A percentile compares a stretch with the other conserved stretches of the same genome.
Conservation (phyloP, 2,113 vertebrate species). For the Pithys albifrons region DNA sequence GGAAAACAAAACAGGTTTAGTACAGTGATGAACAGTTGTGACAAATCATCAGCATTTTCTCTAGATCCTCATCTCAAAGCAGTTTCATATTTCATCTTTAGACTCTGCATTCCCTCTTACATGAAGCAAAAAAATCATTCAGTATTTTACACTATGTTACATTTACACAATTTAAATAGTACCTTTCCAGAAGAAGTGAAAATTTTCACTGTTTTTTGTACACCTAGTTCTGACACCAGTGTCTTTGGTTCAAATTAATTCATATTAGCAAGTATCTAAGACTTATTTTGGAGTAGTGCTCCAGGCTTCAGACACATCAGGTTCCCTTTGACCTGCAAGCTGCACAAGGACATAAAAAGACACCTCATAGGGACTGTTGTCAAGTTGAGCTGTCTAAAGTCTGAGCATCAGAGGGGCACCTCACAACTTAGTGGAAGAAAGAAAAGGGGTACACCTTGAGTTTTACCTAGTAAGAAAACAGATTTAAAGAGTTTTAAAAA, state of each 20-base stretch:
- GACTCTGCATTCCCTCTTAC: conserved; percentile 15
- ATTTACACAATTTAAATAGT: background rate
- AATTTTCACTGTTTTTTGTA: background rate
- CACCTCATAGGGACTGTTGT: background rate
- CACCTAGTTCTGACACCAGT: background rate
- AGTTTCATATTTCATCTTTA: conserved; percentile 63
- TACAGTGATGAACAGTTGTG: conserved; percentile 51
- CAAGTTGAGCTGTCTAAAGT: background rate
- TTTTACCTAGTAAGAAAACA: background rate
- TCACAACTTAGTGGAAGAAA: background rate
- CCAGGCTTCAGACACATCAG: background rate
- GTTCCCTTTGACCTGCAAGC: background rate
- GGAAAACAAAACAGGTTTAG: conserved; percentile 66
- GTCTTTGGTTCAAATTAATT: background rate
- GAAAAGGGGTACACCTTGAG: background rate
- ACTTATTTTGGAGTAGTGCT: background rate
- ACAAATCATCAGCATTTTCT: conserved; percentile 58
- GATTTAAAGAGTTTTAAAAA: background rate
- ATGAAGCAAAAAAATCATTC: conserved; percentile 5
- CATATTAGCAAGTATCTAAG: background rate
- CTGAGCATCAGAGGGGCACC: background rate
- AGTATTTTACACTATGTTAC: background rate
- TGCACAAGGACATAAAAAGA: background rate
- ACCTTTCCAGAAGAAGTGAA: background rate
- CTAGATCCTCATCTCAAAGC: conserved; percentile 48